phyloP scores from a whole-genome alignment of 1,140 invertebrate genomes.

The Neodiprion virginianus region DNA sequence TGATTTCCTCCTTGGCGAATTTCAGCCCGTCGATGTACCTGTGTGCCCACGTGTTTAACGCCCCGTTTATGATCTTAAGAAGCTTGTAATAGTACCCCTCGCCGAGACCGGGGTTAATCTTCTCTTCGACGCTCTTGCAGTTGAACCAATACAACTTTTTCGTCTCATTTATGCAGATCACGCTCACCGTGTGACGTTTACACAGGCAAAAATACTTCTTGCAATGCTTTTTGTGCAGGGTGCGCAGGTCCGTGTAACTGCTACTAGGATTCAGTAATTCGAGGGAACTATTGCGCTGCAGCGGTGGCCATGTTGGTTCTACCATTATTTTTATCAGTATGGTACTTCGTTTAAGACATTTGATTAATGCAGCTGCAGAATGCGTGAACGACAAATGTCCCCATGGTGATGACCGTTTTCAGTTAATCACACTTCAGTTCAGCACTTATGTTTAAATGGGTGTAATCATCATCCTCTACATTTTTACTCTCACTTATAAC shows the following conservation, averaged over 20 bases:
- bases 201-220: slow-evolving; percentile 57
- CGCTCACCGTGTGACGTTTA: slow-evolving; percentile 56
- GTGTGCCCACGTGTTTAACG: slow-evolving; percentile 52
- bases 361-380: too few relatives aligned
- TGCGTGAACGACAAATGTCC: too few relatives aligned
- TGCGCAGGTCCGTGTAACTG: slow-evolving; percentile 48
- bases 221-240: slow-evolving; percentile 51
- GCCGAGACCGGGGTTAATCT: slow-evolving; percentile 48
- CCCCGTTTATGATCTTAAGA: slow-evolving; percentile 50
- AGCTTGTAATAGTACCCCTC: slow-evolving; percentile 58
- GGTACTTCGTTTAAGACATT: too few relatives aligned
- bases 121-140: slow-evolving; percentile 54
- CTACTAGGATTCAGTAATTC: slow-evolving; percentile 51
- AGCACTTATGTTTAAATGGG: too few relatives aligned
- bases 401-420: too few relatives aligned
- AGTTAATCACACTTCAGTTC: too few relatives aligned
- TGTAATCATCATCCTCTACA: too few relatives aligned
- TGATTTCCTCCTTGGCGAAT: slow-evolving; percentile 45
- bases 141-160: slow-evolving; percentile 58
- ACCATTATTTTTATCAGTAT: slow-evolving; percentile 49
- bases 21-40: slow-evolving; percentile 53
- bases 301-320: slow-evolving; percentile 53
- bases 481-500: too few relatives aligned
- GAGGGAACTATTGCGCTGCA: slow-evolving; percentile 45
- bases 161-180: slow-evolving; percentile 56